Evolutionary conservation across 1,140 invertebrate species (phyloP).

Genomic region (Hypsibius dujardini): DNA sequence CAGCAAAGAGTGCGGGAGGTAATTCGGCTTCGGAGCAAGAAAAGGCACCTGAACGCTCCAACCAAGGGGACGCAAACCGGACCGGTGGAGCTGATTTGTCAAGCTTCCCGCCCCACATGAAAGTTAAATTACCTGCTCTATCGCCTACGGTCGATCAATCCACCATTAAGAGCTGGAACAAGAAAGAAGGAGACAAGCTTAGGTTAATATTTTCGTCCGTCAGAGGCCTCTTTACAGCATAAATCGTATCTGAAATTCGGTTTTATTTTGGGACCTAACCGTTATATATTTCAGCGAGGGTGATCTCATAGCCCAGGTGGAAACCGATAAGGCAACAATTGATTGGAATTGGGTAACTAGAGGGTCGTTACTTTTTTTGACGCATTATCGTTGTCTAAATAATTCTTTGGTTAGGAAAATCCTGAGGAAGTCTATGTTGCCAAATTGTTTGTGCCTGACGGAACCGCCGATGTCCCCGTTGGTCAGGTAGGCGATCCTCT

Average conservation of each 20-base stretch:
- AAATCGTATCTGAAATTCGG: too few species aligned
- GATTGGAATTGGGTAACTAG: constrained; percentile 26
- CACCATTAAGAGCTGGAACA: constrained; percentile 33
- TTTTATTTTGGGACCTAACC: too few species aligned
- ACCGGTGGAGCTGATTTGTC: too few species aligned
- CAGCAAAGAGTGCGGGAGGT: too few species aligned
- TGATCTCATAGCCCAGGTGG: constrained; percentile 35
- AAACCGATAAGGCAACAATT: constrained; percentile 38
- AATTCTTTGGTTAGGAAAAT: constrained; percentile 25
- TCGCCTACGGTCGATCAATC: constrained; percentile 37
- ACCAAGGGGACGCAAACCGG: too few species aligned
- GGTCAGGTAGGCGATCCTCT: constrained; percentile 29
- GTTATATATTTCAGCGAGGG: constrained; percentile 24
- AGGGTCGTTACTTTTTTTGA: too few species aligned
- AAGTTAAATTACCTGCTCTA: constrained; percentile 32
- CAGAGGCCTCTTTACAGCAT: too few species aligned
- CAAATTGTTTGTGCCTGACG: constrained; percentile 32
- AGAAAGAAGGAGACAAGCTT: constrained; percentile 30
- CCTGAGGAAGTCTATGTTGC: constrained; percentile 34
- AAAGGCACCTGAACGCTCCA: too few species aligned
- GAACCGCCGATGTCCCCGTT: constrained; percentile 33
- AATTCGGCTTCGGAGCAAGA: too few species aligned
- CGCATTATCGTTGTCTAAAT: too few species aligned
- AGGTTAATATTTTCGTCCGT: too few species aligned
- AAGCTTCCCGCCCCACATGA: constrained; percentile 28